phyloP scores from a whole-genome alignment of 2,888 invertebrate genomes.

The Platynereis dumerilii region DNA sequence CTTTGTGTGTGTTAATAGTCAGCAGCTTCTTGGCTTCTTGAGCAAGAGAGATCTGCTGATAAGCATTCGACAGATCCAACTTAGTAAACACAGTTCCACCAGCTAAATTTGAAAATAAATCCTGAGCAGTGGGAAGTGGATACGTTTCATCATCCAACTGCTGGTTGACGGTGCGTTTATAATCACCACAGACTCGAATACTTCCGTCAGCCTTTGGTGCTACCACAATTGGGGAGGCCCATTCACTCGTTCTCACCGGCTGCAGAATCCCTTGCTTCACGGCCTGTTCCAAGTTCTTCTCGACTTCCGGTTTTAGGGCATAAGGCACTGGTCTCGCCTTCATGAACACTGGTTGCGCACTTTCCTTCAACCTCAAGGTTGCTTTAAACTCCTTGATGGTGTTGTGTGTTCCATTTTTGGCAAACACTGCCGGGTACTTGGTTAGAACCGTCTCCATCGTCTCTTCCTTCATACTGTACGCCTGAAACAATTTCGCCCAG shows the following conservation, averaged over 20 bases:
- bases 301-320: slow-evolving; percentile 26
- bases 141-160: background rate
- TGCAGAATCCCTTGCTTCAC: slow-evolving; percentile 28
- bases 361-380: slow-evolving; percentile 31
- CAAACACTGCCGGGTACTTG: background rate
- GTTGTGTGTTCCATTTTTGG: background rate
- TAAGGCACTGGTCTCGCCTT: slow-evolving; percentile 36
- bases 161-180: slow-evolving; percentile 29
- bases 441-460: background rate
- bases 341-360: slow-evolving; percentile 31
- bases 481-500: background rate
- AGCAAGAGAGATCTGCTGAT: background rate
- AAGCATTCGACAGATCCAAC: background rate
- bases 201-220: too few species aligned
- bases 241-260: slow-evolving; percentile 28
- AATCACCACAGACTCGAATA: slow-evolving; percentile 28
- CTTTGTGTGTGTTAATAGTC: background rate
- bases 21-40: background rate
- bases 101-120: background rate
- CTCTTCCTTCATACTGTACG: background rate
- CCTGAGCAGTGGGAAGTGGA: background rate
- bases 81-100: background rate
- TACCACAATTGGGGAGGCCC: slow-evolving; percentile 41
- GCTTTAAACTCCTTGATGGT: slow-evolving; percentile 21
- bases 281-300: slow-evolving; percentile 38